phyloP scores from a whole-genome alignment of 2,797 vertebrate genomes.

The Chiroxiphia lanceolata region DNA sequence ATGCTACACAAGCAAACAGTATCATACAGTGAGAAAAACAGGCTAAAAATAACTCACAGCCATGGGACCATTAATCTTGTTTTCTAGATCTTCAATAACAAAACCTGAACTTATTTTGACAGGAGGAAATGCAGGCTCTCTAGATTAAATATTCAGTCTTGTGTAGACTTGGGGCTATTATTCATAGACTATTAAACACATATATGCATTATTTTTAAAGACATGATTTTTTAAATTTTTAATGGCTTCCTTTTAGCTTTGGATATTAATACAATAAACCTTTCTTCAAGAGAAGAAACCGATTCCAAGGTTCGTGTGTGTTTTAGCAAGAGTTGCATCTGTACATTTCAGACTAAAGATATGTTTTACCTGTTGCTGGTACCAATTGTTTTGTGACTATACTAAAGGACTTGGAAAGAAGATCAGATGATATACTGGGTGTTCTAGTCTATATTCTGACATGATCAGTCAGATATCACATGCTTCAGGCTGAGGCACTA shows the following conservation, averaged over 20 bases:
- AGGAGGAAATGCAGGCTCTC: neutral
- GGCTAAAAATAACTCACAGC: neutral
- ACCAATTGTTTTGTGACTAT: neutral
- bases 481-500: neutral
- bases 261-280: neutral
- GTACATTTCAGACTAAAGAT: neutral
- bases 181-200: neutral
- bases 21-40: neutral
- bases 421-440: neutral
- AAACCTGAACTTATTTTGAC: neutral
- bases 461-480: accelerated
- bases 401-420: neutral
- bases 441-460: neutral
- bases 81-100: neutral
- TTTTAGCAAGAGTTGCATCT: neutral
- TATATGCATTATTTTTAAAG: neutral
- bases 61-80: neutral
- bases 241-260: neutral
- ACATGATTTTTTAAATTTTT: neutral
- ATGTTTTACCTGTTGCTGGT: neutral
- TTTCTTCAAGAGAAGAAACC: neutral
- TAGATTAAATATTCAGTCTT: neutral
- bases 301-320: neutral
- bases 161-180: neutral
- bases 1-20: neutral